Conservation (phyloP, 2,888 invertebrate species). For the Nematopogon swammerdamellus region DNA sequence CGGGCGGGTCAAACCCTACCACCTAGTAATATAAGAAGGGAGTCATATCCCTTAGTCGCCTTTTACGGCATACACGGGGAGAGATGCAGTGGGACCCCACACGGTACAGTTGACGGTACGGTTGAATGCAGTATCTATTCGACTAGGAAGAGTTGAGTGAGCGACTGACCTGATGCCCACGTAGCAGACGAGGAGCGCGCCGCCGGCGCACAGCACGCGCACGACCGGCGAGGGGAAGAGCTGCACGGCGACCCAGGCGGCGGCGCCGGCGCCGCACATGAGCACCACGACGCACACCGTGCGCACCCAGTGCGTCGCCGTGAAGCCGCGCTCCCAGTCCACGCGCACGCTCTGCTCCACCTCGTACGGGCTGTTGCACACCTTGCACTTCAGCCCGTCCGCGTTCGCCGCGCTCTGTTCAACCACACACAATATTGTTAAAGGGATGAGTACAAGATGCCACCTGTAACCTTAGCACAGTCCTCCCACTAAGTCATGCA, state of each 20-base stretch:
- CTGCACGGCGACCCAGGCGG: constrained; percentile 78
- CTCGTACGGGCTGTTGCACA: constrained; percentile 80
- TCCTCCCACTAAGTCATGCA: too few relatives aligned
- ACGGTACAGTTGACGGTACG: too few relatives aligned
- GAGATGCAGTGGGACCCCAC: too few relatives aligned
- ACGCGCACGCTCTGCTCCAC: constrained; percentile 73
- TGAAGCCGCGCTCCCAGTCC: constrained; percentile 83
- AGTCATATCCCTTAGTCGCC: too few relatives aligned
- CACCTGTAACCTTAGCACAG: too few relatives aligned
- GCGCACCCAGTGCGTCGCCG: constrained; percentile 79
- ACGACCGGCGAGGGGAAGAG: constrained; percentile 73
- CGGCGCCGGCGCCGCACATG: constrained; percentile 74
- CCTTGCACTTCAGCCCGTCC: constrained; percentile 74
- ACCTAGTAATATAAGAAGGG: too few relatives aligned
- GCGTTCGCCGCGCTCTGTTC: constrained; percentile 66
- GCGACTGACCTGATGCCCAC: constrained; percentile 78
- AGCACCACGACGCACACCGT: constrained; percentile 74
- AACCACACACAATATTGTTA: too few relatives aligned
- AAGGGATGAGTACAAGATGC: too few relatives aligned
- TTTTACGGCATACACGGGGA: too few relatives aligned
- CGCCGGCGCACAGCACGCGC: constrained; percentile 76
- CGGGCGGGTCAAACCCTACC: too few relatives aligned
- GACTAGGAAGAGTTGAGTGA: too few relatives aligned
- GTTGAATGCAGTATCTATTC: too few relatives aligned
- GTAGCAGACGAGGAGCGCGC: constrained; percentile 79